Evolutionary conservation across 2,888 invertebrate genomes (phyloP).

Genomic region (Callimorpha dominula): DNA sequence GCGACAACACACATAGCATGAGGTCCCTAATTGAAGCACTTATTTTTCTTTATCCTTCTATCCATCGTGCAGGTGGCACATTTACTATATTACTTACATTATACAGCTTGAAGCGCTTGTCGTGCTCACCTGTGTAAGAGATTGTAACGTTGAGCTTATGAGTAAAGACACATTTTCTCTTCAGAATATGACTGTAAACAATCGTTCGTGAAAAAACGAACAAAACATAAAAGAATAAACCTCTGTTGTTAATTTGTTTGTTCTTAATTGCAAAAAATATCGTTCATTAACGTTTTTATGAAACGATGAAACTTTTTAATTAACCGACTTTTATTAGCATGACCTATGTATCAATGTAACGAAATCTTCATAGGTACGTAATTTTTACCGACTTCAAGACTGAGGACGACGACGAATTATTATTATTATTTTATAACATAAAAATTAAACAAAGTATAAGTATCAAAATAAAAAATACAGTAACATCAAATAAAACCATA

Average conservation of each 20-base stretch:
- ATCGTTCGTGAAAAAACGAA: neutral
- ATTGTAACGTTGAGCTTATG: neutral
- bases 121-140: neutral
- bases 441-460: too few species aligned
- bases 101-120: neutral
- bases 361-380: neutral
- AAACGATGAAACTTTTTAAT: neutral
- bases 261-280: neutral
- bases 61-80: slow-evolving; percentile 10
- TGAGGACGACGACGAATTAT: too few species aligned
- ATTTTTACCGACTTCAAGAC: too few species aligned
- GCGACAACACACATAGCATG: neutral
- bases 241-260: neutral
- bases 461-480: too few species aligned
- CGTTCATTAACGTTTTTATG: neutral
- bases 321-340: neutral
- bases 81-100: slow-evolving; percentile 7
- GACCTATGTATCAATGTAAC: neutral
- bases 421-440: too few species aligned
- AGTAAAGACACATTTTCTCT: neutral
- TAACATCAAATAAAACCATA: too few species aligned
- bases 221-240: neutral
- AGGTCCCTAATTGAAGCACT: neutral
- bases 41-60: neutral
- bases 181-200: neutral